Conservation (phyloP, 2,113 vertebrate species). For the Campylorhamphus procurvoides region DNA sequence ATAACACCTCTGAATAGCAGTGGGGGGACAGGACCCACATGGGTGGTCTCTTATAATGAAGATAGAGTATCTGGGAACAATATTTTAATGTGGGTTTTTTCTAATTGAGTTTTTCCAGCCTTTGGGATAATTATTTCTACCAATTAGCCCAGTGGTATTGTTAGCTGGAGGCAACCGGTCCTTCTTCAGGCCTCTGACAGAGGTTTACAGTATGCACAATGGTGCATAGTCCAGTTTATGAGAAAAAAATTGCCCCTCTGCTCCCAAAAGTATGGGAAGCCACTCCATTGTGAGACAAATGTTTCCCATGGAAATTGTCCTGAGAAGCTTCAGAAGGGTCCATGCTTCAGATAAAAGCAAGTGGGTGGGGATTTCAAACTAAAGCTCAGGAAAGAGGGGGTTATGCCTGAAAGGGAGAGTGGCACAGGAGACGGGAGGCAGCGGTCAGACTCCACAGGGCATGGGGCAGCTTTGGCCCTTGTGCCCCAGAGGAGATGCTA, state of each 20-base stretch:
- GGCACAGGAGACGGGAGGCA: not conserved
- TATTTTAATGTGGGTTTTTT: constrained; percentile 54
- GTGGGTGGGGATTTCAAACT: not conserved
- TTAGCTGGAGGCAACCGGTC: constrained; percentile 33
- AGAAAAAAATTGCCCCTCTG: constrained; percentile 48
- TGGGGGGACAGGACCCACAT: not conserved
- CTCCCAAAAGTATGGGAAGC: constrained; percentile 48
- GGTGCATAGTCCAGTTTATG: constrained; percentile 45
- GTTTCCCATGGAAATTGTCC: constrained; percentile 54
- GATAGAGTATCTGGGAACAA: constrained; percentile 60
- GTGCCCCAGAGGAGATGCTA: not conserved
- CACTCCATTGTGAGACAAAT: not conserved
- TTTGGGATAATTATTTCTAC: constrained; percentile 68
- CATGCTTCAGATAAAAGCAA: not conserved
- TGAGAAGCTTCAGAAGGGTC: constrained; percentile 8
- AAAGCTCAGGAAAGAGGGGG: not conserved
- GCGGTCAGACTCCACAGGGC: rapidly evolving
- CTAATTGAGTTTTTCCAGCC: constrained; percentile 65
- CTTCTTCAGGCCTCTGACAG: constrained; percentile 55
- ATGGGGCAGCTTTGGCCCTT: not conserved
- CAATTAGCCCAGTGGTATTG: constrained; percentile 66
- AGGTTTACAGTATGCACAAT: constrained; percentile 62
- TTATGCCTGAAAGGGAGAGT: not conserved
- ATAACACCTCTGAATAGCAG: constrained; percentile 29
- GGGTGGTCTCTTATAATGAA: constrained; percentile 68